Percentiles rank a stretch among this genome's conserved stretches.
phyloP scores from a whole-genome alignment of 2,113 vertebrate genomes.

The Trogon surrucura region DNA sequence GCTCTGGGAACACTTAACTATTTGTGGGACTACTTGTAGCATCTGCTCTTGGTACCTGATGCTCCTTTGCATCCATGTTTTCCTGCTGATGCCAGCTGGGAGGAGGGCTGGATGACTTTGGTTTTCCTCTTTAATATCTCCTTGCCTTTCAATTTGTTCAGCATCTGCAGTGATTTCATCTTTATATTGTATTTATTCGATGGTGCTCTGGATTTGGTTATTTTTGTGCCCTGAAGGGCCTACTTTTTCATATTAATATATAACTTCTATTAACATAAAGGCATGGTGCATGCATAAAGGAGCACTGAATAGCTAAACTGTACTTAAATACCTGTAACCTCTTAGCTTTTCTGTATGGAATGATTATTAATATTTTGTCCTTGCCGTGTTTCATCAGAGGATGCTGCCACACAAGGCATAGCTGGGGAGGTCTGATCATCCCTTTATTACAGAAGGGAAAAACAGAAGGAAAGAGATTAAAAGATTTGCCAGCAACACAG shows the following conservation, averaged over 20 bases:
- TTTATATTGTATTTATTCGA: conserved; percentile 20
- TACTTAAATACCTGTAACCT: conserved; percentile 15
- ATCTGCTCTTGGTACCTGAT: background rate
- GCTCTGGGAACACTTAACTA: background rate
- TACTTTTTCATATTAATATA: background rate
- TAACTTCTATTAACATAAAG: conserved; percentile 4
- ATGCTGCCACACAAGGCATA: background rate
- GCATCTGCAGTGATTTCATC: conserved; percentile 15
- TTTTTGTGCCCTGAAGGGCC: conserved; percentile 27
- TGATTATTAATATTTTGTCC: conserved; percentile 2
- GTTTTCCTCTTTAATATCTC: conserved; percentile 5
- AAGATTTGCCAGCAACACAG: conserved; percentile 55
- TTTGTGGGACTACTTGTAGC: background rate
- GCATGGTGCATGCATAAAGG: background rate
- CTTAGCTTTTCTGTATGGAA: background rate
- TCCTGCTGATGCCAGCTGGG: background rate
- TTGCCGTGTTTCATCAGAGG: background rate
- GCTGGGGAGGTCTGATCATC: conserved; percentile 24
- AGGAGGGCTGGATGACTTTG: background rate
- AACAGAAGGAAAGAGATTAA: conserved; percentile 63
- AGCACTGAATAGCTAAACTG: background rate
- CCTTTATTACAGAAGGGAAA: conserved; percentile 52
- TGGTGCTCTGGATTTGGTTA: background rate
- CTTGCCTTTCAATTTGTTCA: conserved; percentile 29
- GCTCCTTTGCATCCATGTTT: background rate